Conservation (phyloP, 2,888 invertebrate genomes). For the Calliphora vomitoria region DNA sequence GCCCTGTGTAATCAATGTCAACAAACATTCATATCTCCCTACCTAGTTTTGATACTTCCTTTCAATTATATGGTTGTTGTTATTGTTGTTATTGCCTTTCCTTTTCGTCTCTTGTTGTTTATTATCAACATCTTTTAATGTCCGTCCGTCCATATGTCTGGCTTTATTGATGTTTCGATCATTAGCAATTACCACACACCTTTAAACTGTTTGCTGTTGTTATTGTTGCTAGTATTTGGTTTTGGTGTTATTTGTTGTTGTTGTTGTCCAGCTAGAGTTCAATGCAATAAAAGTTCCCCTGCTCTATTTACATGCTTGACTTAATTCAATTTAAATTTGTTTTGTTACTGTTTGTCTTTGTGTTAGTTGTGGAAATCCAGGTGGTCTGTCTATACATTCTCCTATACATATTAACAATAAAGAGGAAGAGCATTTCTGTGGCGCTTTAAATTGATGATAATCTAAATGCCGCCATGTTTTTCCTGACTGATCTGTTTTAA, state of each 20-base stretch:
- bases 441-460: slow-evolving; percentile 53
- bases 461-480: slow-evolving; percentile 62
- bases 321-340: slow-evolving; percentile 52
- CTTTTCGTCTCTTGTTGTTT: slow-evolving; percentile 34
- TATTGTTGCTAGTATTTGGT: slow-evolving; percentile 13
- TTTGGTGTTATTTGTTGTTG: slow-evolving; percentile 30
- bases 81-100: background rate
- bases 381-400: slow-evolving; percentile 29
- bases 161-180: slow-evolving; percentile 59
- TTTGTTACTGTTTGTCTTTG: background rate
- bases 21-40: background rate
- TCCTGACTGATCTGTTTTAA: slow-evolving; percentile 62
- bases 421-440: slow-evolving; percentile 40
- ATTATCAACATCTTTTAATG: slow-evolving; percentile 42
- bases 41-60: background rate
- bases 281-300: slow-evolving; percentile 44
- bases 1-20: slow-evolving; percentile 23
- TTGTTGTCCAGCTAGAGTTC: slow-evolving; percentile 30
- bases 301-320: slow-evolving; percentile 48
- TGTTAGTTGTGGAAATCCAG: slow-evolving; percentile 45
- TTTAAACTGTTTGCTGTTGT: slow-evolving; percentile 52
- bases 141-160: background rate
- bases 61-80: slow-evolving; percentile 18
- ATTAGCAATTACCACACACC: slow-evolving; percentile 66
- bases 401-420: background rate